Base-by-base conservation (phyloP, 2,888 invertebrate genomes). In the Emmelina monodactyla region DNA sequence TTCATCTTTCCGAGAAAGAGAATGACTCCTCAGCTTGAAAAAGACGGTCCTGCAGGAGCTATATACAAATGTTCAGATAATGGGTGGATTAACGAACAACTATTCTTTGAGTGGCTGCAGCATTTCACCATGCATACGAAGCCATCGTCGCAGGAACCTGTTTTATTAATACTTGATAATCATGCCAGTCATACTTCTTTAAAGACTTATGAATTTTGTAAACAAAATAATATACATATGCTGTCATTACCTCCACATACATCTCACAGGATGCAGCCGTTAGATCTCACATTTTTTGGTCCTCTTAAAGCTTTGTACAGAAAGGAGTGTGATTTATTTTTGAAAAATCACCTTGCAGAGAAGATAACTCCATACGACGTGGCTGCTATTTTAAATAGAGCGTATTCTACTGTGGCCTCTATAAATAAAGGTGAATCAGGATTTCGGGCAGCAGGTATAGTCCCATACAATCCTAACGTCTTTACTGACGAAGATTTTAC, bases 1-100 rank as follows among this genome's bases (percentile, higher is more conserved):
- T 70, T 73, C 45, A 70, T 76, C 32, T 76, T 60, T 37, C 67
- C 67, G 1, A 36, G 67, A 14, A 58, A 70, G 42, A 58, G 62
- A 37, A 49, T 66, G 59, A 58, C 56, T 30, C 57, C 59, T 9
- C 38, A 42, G 1, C 49, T 73, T 7, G 55, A 64, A 40, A 58
- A 58, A 34, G 62, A 60, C 53, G 68, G 69, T 11, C 65, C 29
- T 13, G 29, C 29, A 29, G 29, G 29, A 2, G 29, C 29, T 12
- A 12, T 29, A 13, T 29, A 39, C 37, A 43, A 40, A 40, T 43
- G 40, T 33, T 43, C 43, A 37, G 37, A 29, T 14, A 29, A 29
- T 14, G 29, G 29, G 3, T 29, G 29, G 29, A 29, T 29, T 14
- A 29, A 29, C 31, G 34, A 43, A 36, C 35, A 12, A 31, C 22